Base-by-base conservation (phyloP, 2,113 vertebrate species). In the Loxodonta africana region DNA sequence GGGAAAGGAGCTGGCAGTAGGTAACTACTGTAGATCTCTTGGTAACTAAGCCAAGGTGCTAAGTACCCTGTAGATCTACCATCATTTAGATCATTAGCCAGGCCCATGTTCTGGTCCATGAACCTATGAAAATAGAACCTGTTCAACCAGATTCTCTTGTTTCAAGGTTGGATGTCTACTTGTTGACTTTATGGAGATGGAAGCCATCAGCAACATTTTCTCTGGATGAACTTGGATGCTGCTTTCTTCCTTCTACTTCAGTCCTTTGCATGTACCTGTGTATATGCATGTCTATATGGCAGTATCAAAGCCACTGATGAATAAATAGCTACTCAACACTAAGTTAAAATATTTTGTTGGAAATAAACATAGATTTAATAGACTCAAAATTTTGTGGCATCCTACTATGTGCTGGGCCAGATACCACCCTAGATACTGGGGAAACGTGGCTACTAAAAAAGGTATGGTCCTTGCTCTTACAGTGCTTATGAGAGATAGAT, bases 331-430 rank as follows among this genome's bases (percentile, higher is more conserved):
- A 63, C 67, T 95, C 15, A 60, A 51, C 81, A 3, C 33, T 63
- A 92, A 95, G 8, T 80, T 91, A 83, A 95, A 83, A 37, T 89
- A 44, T 71, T 83, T 95, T 69, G 48, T 83, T 83, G 30, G 44
- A 97, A 95, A 86, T 51, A 41, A 91, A 67, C 17, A 51, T 88
- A 23, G 30, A 91, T 95, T 92, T 83, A 81, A 88, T 74, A 95
- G 63, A 90, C 26, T 80, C 51, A 87, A 46, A 76, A 90, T 62
- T 83, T 91, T 93, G 88, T 95, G n/a, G 1, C 30, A 84, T 71
- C n/a, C 18, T 97, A 82, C 83, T 78, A 84, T 86, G 28, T 84
- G 37, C 41, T 83, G 33, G 15, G 63, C 81, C 86, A 53, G 28
- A 80, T 78, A 67, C 11, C 37, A 82, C 74, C 41, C 81, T 83